phyloP scores from a whole-genome alignment of 2,113 vertebrate species.

The Saguinus midas region DNA sequence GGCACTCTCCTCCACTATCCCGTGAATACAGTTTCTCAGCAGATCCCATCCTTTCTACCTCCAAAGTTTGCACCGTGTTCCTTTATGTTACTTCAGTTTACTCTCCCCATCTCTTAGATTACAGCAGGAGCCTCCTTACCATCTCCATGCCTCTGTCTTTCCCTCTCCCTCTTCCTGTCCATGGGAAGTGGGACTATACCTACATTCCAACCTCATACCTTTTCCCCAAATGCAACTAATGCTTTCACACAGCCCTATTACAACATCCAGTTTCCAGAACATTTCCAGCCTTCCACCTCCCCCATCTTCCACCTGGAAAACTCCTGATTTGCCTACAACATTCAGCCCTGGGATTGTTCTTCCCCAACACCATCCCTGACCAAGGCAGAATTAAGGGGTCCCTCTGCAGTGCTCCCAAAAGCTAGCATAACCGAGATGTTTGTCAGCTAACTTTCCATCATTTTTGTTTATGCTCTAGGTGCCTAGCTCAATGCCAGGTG shows the following conservation, averaged over 20 bases:
- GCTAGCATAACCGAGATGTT: background rate
- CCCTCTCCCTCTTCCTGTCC: background rate
- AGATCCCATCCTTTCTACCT: background rate
- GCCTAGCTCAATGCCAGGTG: background rate
- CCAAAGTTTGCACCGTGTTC: background rate
- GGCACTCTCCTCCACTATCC: background rate
- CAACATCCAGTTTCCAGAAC: background rate
- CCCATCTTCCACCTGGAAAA: background rate
- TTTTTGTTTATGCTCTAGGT: background rate
- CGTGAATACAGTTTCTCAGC: background rate
- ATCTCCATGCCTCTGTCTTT: background rate
- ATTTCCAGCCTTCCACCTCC: background rate
- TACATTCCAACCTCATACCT: background rate
- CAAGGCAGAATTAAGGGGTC: background rate
- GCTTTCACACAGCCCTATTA: background rate
- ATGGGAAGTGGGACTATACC: background rate
- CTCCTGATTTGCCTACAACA: background rate
- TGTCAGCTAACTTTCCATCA: background rate
- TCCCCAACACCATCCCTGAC: background rate
- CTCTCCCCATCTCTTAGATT: background rate
- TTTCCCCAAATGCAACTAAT: background rate
- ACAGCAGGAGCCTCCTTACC: background rate
- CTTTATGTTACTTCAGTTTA: background rate
- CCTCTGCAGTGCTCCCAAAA: background rate
- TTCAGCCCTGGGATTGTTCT: background rate